phyloP scores from a whole-genome alignment of 2,113 vertebrate genomes.

The Gobio gobio region DNA sequence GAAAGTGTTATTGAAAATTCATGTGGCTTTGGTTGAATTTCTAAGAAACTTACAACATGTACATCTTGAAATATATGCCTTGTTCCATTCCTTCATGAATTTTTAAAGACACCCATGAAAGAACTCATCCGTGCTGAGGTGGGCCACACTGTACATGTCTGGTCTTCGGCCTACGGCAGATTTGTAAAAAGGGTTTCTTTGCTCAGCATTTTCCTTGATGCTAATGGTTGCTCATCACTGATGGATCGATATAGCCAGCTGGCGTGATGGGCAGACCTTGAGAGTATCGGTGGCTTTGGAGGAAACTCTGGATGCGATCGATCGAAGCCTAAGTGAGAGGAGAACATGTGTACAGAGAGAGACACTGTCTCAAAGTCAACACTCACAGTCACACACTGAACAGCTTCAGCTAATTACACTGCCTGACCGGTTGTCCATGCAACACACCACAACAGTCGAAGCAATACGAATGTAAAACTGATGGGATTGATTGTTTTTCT shows the following conservation, averaged over 20 bases:
- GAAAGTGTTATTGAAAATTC: no score
- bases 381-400: not conserved
- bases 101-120: conserved; percentile 33
- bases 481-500: not conserved
- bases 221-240: conserved; percentile 38
- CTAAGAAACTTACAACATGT: not conserved
- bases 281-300: conserved; percentile 20
- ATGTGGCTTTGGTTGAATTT: no score
- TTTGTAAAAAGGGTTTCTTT: not conserved
- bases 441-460: not conserved
- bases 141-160: not conserved
- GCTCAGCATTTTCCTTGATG: conserved; percentile 38
- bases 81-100: conserved; percentile 4
- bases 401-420: not conserved
- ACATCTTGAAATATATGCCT: not conserved
- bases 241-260: conserved; percentile 34
- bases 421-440: not conserved
- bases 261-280: conserved; percentile 26
- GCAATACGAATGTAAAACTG: not conserved
- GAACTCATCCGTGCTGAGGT: not conserved
- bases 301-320: conserved; percentile 20
- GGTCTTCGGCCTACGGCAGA: not conserved
- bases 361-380: not conserved
- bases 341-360: conserved; percentile 25
- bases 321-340: conserved; percentile 16